Conservation (phyloP, 2,113 vertebrate genomes). For the Pithys albifrons region DNA sequence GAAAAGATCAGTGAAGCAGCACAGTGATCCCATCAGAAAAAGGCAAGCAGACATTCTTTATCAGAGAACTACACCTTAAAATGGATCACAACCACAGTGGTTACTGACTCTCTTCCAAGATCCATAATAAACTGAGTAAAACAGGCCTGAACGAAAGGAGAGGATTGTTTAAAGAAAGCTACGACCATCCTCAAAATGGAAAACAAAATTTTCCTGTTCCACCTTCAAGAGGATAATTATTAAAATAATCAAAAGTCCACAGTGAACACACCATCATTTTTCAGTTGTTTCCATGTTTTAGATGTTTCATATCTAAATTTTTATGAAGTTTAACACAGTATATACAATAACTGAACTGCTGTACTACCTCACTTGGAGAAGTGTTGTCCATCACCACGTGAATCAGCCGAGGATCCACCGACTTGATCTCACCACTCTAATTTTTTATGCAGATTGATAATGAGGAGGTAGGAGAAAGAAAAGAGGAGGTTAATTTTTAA, state of each 20-base stretch:
- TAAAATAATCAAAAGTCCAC: neutral
- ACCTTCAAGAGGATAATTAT: neutral
- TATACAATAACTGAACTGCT: neutral
- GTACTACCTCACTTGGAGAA: conserved; percentile 75
- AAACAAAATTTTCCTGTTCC: neutral
- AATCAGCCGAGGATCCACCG: conserved; percentile 92
- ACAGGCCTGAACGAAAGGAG: neutral
- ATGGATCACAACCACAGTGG: neutral
- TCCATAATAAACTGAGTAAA: neutral
- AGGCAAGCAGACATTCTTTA: neutral
- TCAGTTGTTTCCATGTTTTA: neutral
- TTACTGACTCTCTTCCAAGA: neutral
- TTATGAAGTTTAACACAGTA: neutral
- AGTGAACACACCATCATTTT: neutral
- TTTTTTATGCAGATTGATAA: conserved; percentile 15
- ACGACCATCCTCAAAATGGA: neutral
- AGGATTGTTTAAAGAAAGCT: neutral
- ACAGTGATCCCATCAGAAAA: neutral
- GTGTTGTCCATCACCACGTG: conserved; percentile 86
- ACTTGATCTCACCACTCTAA: conserved; percentile 88
- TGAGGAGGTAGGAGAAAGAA: neutral
- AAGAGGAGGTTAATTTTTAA: neutral
- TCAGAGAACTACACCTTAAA: neutral
- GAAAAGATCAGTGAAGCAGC: neutral
- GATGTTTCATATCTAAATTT: neutral